Evolutionary conservation across 1,140 invertebrate species (phyloP).

Genomic region (Aphidius ervi): DNA sequence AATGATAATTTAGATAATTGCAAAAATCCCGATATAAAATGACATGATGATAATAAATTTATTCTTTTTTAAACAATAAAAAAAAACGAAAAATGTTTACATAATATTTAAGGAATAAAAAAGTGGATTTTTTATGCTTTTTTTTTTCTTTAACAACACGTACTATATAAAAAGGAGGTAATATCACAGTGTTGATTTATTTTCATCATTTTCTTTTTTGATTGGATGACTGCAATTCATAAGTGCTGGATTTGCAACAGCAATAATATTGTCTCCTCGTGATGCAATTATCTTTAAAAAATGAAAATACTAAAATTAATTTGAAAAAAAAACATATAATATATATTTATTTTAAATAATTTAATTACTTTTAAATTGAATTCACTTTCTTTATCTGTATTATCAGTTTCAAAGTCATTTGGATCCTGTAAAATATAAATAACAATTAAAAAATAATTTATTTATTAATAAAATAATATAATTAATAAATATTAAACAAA

Average conservation of each 20-base stretch:
- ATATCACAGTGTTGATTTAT: conserved; percentile 44
- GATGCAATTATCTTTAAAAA: conserved; percentile 69
- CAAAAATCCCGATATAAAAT: not conserved
- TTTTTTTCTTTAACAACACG: too few species aligned
- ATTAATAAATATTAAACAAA: conserved; percentile 28
- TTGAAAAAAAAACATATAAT: conserved; percentile 6
- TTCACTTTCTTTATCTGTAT: conserved; percentile 47
- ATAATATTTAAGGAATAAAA: not conserved
- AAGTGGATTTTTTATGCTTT: too few species aligned
- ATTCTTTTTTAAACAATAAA: not conserved
- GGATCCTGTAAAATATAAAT: conserved; percentile 36
- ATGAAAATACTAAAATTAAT: conserved; percentile 20
- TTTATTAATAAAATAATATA: not conserved
- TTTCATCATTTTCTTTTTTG: conserved; percentile 46
- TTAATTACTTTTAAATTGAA: conserved; percentile 49
- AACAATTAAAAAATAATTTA: conserved; percentile 1
- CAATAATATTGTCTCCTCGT: conserved; percentile 80
- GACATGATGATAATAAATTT: not conserved
- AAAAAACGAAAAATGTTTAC: not conserved
- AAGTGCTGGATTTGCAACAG: conserved; percentile 80
- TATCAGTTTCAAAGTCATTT: conserved; percentile 41
- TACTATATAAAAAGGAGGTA: conserved; percentile 6
- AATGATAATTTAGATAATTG: not conserved
- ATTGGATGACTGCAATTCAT: conserved; percentile 51
- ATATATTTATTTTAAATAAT: conserved; percentile 1